Percentiles rank a stretch among this genome's conserved stretches.
Conservation (phyloP, 2,888 invertebrate genomes). For the Ormyrus pomaceus region DNA sequence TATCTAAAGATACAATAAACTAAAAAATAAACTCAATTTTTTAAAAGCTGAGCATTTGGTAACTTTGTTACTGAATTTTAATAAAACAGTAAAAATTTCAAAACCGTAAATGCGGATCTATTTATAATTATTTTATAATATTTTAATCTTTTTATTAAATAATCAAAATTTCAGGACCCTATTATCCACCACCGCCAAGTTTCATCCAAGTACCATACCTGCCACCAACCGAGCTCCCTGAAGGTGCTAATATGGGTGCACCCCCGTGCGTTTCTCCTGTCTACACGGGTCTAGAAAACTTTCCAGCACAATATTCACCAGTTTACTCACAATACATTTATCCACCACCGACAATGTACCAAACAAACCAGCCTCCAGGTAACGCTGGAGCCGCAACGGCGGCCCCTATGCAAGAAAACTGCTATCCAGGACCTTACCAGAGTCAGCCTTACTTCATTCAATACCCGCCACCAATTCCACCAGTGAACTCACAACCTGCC, state of each 20-base stretch:
- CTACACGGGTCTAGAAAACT: conserved; percentile 38
- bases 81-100: no score
- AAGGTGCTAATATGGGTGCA: neutral
- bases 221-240: neutral
- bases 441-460: conserved; percentile 49
- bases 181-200: conserved; percentile 42
- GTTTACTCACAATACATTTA: conserved; percentile 46
- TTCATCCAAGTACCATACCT: conserved; percentile 50
- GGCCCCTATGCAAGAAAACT: conserved; percentile 22
- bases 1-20: no score
- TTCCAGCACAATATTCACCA: conserved; percentile 41
- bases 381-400: no score
- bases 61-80: no score
- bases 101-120: no score
- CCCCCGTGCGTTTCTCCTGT: conserved; percentile 24
- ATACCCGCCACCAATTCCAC: conserved; percentile 42
- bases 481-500: conserved; percentile 3
- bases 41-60: no score
- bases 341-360: conserved; percentile 32
- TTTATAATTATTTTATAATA: no score
- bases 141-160: no score
- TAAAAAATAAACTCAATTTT: no score
- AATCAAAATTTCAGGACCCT: conserved; percentile 32
- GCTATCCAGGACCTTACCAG: conserved; percentile 40
- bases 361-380: conserved; percentile 28